Evolutionary conservation across 2,113 vertebrate genomes (phyloP), one percentile per base, ranked within the genome.

Genomic region (Gobiocypris rarus): DNA sequence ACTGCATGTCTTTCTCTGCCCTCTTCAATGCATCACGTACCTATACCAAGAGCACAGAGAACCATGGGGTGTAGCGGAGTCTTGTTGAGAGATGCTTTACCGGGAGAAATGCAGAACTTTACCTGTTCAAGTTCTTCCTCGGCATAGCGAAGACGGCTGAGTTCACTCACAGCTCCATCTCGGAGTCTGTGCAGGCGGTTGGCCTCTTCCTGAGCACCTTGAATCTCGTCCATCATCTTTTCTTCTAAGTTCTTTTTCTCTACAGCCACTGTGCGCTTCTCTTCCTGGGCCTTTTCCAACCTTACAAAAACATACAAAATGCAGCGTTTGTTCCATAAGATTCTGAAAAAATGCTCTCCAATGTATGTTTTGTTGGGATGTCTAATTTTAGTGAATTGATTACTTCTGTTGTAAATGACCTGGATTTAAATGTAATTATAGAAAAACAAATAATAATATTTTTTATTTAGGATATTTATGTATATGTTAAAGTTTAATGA

Each of bases 151-250:
- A 98, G 96, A 75, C 98, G 94, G 79, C 96, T 97, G 84, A 99
- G 91, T 84, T 99, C 97, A 61, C 94, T 96, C 85, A 96, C 96
- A 0, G 98, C 97, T 34, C 97, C 98, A 85, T 96, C 95, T 54
- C 98, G 93, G 28, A 99, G 89, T 86, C 95, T 92, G 71, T 95
- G 92, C 11, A 98, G 93, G 6, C 97, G 95, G 59, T 97, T 94
- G 7, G 97, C 97, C 89, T 99, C 98, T 61, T 97, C 95, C 89
- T 99, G 97, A 2, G 97, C 98, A 1, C 95, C 97, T 87, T 93
- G 96, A 88, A 99, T 99, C 91, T 99, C 97, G 81, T 97, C 96
- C 91, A 96, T 97, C 96, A 99, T 97, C 92, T 98, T 98, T 87
- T 96, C 96, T 88, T 99, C 97, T 75, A 99, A 91, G 87, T 96